These are phyloP conservation scores for Mythimna albipuncta DNA, from an alignment of 2,888 invertebrate genomes.

Conservation along the genomic window DNA sequence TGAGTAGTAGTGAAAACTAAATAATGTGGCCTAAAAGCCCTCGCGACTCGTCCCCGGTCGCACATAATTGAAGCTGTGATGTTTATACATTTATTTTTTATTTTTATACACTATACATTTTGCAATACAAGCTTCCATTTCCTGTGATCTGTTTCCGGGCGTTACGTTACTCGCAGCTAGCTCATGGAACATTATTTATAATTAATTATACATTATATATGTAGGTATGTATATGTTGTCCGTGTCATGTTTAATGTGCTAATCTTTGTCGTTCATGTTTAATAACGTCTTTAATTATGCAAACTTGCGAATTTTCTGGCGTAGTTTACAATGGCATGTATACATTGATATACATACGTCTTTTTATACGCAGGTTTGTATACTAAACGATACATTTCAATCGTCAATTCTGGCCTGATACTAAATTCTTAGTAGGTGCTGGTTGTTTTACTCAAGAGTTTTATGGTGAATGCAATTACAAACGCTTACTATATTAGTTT, in stretches of 20 bases:
- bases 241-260: conserved; percentile 43
- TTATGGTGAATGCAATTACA: conserved; percentile 3
- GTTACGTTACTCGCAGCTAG: conserved; percentile 59
- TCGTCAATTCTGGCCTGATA: conserved; percentile 50
- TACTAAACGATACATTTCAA: conserved; percentile 41
- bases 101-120: conserved; percentile 70
- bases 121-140: conserved; percentile 81
- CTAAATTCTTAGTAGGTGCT: conserved; percentile 23
- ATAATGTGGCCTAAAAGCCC: not conserved
- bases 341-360: not conserved
- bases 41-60: conserved; percentile 15
- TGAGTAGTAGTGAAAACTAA: not conserved
- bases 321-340: not conserved
- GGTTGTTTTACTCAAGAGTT: conserved; percentile 30
- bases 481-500: conserved; percentile 48
- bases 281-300: conserved; percentile 10
- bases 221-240: conserved; percentile 50
- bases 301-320: conserved; percentile 16
- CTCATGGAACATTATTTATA: conserved; percentile 45
- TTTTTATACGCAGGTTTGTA: conserved; percentile 32
- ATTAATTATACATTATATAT: conserved; percentile 38
- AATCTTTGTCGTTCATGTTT: conserved; percentile 37
- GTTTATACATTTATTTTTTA: conserved; percentile 65
- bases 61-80: conserved; percentile 74
- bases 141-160: conserved; percentile 81